Base-by-base conservation (phyloP, 2,113 vertebrate genomes). In the Sisor rabdophorus region DNA sequence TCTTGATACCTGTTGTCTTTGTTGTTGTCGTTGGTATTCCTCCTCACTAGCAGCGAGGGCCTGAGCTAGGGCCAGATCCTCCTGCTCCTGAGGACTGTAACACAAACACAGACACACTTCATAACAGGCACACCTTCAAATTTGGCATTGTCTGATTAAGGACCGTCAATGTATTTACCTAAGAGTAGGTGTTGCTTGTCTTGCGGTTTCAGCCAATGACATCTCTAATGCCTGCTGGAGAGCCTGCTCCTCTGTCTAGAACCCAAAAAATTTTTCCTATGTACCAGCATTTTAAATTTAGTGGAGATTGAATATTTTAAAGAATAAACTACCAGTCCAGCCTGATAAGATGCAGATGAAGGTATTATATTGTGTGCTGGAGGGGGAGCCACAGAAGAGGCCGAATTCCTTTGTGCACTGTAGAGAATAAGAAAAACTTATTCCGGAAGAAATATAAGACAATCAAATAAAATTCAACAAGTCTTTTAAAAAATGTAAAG, bases 31-130 rank as follows among this genome's bases (percentile, higher is more conserved):
- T 20, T 88, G 89, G 88, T 91, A 98, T 65, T 99, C 97, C 0
- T 96, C 96, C 83, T 99, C 96, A 0, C 96, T 99, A 5, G 95
- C 96, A 48, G 97, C 95, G 4, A 99, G 90, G 0, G 96, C 97
- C 88, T 89, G 95, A 73, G 97, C 97, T 76, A 99, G 86, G 13
- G 96, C 96, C 87, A 96, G 91, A 88, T 95, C 95, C 80, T 99
- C 97, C 87, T 95, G 95, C 88, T 98, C 95, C 91, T 96, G 95
- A 28, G 93, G 93, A 84, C 96, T 98, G 89, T 84, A 12, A 15
- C 71, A 55, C 40, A 30, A 40, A 60, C 22, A 22, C 10, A 17
- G 9, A 26, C 13, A 56, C n/a, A 11, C 22, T 50, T 48, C 11
- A 24, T 11, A 72, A 58, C 36, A 73, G 36, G 16, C 20, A 0